Base-by-base conservation (phyloP, 2,797 vertebrate genomes). In the Cuniculus paca region DNA sequence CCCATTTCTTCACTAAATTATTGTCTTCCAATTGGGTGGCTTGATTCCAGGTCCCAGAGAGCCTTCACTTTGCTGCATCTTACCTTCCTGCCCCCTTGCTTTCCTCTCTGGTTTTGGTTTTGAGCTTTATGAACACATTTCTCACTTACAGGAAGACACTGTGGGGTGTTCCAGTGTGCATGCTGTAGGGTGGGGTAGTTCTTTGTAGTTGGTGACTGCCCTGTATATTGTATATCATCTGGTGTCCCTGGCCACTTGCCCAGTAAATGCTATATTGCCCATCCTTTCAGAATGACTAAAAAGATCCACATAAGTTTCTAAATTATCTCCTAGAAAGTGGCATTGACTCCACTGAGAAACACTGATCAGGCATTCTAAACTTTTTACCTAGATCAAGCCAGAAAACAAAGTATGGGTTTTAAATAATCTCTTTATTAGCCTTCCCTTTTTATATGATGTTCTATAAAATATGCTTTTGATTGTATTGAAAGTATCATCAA, bases 41-140 rank as follows among this genome's bases (percentile, higher is more conserved):
- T 45, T 74, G 39, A 42, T 42, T 74, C 70, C 70, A 74, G 63
- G 34, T 36, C 16, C 63, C 34, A 19, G 63, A 68, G 63, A 68
- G n/a, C 34, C 34, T 68, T 6, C 34, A 19, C 63, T 19, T 36
- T 9, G 17, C 58, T n/a, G 63, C 63, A 68, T 68, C n/a, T 36
- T 68, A 36, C 63, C 17, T 65, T 36, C 63, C 12, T 74, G 36
- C 68, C 20, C 2, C 22, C 36, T 22, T 70, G 36, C 36, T 28
- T 70, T 39, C 9, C 22, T 63, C 28, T 77, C 28, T 77, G 50
- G 22, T 68, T 74, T 77, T 45, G 31, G n/a, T 65, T 95, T 83
- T 88, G 36, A 52, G 56, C 58, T 95, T 91, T 72, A 52, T 63
- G 70, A 94, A 63, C 39, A 92, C 42, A 24, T 42, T 81, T 75